Conservation (phyloP, 2,888 invertebrate species). For the Stenolophus ochropezus region DNA sequence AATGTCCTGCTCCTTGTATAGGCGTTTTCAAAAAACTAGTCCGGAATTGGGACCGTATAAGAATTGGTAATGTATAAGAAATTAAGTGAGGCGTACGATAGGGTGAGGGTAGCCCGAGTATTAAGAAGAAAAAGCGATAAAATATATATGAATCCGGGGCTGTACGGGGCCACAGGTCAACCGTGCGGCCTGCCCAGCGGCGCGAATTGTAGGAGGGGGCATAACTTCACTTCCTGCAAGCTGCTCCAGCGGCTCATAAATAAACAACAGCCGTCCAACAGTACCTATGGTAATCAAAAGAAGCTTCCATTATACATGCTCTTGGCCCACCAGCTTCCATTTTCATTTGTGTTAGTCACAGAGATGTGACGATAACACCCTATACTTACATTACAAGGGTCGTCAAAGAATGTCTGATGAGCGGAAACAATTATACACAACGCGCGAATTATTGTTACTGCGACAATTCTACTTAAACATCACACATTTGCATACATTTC, state of each 20-base stretch:
- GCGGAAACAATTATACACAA: conserved; percentile 19
- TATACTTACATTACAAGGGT: conserved; percentile 15
- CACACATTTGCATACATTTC: conserved; percentile 9
- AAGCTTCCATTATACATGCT: conserved; percentile 56
- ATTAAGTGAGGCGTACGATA: background rate
- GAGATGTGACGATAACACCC: conserved; percentile 42
- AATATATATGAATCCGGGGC: conserved; percentile 20
- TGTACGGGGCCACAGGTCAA: conserved; percentile 48
- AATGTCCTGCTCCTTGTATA: background rate
- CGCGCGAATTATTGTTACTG: background rate
- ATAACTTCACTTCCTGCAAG: conserved; percentile 29
- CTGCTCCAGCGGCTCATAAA: conserved; percentile 47
- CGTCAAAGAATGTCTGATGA: conserved; percentile 20
- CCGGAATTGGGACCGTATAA: background rate
- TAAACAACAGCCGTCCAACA: conserved; percentile 57
- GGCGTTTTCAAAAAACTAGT: background rate
- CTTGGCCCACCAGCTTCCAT: conserved; percentile 22
- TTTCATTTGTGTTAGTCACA: conserved; percentile 44
- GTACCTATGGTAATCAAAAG: conserved; percentile 59
- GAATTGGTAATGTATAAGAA: background rate
- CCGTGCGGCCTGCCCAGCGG: conserved; percentile 46
- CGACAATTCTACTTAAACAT: background rate
- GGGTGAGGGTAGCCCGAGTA: background rate
- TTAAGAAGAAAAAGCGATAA: conserved; percentile 20
- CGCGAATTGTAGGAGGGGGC: conserved; percentile 45